Evolutionary conservation across 2,113 vertebrate genomes (phyloP), one percentile per base, ranked within the genome.

Genomic region (Chunga burmeisteri): DNA sequence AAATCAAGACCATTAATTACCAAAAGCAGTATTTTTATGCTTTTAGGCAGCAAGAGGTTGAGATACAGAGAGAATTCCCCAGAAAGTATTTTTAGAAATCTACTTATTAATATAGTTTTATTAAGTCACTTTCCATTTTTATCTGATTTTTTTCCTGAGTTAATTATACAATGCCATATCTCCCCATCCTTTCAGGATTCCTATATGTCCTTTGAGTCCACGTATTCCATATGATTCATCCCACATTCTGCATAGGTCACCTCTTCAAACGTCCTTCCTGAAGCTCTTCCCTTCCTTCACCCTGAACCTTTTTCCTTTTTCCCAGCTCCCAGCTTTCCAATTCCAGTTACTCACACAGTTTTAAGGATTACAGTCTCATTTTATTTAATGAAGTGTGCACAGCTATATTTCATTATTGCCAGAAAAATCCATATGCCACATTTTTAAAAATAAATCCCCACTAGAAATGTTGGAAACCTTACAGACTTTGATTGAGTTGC

Each of bases 401-500:
- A 78, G 66, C 50, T 91, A 75, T 71, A 94, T 95, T 95, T 97
- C 87, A 94, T 97, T 97, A 96, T 96, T 98, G 96, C 97, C 97
- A 97, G 96, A 97, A 97, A 97, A 98, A 98, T 97, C 97, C 97
- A 98, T 98, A 98, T 97, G 97, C 96, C 91, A 95, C 80, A 88
- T 98, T 97, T 97, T 96, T 92, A 96, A 96, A 98, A 98, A 96
- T 93, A 96, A 98, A 98, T 96, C 94, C 97, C 96, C 97, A 96
- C 84, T 97, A 97, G 96, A 95, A 96, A 94, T 96, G 88, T 97
- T 98, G 97, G 97, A 98, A 98, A 97, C 95, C 79, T 97, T 98
- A 97, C 97, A 98, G 96, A 97, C 91, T 98, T 98, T 98, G 98
- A 98, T 97, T 98, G 98, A 98, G 95, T 96, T 97, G 97, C 98